Evolutionary conservation across 2,113 vertebrate genomes (phyloP).

Genomic region (Rafetus swinhoei): DNA sequence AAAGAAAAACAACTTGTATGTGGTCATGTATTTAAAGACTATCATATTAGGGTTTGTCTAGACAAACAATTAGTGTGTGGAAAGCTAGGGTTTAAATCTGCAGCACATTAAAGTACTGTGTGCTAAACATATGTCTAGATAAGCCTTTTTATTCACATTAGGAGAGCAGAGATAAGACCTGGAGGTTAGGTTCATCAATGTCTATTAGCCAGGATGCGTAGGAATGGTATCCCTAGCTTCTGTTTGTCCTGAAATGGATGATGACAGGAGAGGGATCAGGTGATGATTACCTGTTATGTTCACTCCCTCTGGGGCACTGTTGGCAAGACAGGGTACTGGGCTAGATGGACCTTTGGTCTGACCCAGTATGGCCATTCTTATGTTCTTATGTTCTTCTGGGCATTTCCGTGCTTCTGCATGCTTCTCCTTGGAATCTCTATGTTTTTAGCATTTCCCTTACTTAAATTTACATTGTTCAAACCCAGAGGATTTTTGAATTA

Average conservation of each 20-base stretch:
- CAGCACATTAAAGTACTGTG: neutral
- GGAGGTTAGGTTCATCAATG: no score
- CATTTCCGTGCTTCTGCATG: neutral
- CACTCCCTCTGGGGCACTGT: no score
- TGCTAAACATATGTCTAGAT: neutral
- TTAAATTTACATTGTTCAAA: neutral
- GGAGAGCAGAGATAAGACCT: neutral
- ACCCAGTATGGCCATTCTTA: no score
- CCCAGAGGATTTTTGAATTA: neutral
- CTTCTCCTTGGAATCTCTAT: neutral
- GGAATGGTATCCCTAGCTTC: no score
- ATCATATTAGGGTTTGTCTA: neutral
- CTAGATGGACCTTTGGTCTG: no score
- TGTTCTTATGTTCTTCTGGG: no score
- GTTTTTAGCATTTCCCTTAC: neutral
- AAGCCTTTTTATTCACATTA: neutral
- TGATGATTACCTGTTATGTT: no score
- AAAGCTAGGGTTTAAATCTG: neutral
- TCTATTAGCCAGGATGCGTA: no score
- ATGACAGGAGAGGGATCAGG: no score
- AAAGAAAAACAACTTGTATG: neutral
- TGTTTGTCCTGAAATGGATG: no score
- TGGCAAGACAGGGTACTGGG: no score
- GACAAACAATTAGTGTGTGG: neutral
- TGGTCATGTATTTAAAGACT: neutral